Conservation (phyloP, 1,140 invertebrate genomes). For the Megathymus violae region DNA sequence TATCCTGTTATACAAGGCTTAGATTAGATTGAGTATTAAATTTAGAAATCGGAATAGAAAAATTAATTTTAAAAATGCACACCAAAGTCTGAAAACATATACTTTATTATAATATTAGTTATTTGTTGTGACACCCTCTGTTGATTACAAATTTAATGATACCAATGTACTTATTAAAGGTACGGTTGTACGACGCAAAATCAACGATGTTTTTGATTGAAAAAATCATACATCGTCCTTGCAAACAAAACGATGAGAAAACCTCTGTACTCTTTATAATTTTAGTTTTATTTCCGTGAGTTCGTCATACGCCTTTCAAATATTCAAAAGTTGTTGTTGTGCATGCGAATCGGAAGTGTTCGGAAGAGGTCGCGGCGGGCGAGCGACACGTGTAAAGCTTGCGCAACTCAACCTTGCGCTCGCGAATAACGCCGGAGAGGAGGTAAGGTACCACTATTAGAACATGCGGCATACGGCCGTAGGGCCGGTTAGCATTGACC, state of each 20-base stretch:
- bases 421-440: conserved; percentile 62
- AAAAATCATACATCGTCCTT: conserved; percentile 15
- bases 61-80: too few species aligned
- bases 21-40: too few species aligned
- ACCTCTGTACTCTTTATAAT: conserved; percentile 28
- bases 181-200: too few species aligned
- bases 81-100: too few species aligned
- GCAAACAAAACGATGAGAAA: conserved; percentile 30
- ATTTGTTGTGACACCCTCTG: too few species aligned
- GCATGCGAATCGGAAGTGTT: conserved; percentile 81
- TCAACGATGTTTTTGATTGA: too few species aligned
- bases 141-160: too few species aligned
- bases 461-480: conserved; percentile 32
- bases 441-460: conserved; percentile 27
- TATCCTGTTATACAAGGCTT: too few species aligned
- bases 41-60: too few species aligned
- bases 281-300: conserved; percentile 52
- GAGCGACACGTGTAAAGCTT: conserved; percentile 73
- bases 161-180: too few species aligned
- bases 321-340: conserved; percentile 62
- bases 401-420: conserved; percentile 75
- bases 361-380: conserved; percentile 63
- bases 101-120: too few species aligned
- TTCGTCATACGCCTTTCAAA: conserved; percentile 67
- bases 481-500: conserved; percentile 26